Percentiles rank a stretch among this genome's conserved stretches.
These are phyloP conservation scores for Halcyon chelicuti DNA, from an alignment of 2,797 vertebrate genomes.

Conservation along the genomic window DNA sequence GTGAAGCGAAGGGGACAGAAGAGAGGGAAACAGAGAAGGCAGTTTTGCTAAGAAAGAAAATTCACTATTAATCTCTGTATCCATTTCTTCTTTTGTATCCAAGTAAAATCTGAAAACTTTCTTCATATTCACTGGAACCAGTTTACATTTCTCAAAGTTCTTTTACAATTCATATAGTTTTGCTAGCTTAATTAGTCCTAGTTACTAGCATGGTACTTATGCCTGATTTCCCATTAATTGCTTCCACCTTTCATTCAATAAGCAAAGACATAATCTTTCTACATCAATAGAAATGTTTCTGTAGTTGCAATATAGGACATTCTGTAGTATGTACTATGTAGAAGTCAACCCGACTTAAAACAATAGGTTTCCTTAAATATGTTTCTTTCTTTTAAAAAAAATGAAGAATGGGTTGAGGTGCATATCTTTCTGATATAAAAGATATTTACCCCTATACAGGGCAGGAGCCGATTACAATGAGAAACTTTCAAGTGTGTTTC, in stretches of 20 bases:
- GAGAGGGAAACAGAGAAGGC: background rate
- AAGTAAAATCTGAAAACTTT: background rate
- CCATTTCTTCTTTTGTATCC: background rate
- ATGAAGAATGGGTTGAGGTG: background rate
- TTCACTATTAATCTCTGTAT: background rate
- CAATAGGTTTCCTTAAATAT: background rate
- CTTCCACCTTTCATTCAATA: background rate
- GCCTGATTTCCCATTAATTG: background rate
- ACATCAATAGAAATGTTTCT: background rate
- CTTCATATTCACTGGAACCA: background rate
- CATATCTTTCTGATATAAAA: background rate
- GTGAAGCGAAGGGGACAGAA: background rate
- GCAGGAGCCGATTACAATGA: background rate
- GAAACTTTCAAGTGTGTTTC: background rate
- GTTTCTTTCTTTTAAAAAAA: background rate
- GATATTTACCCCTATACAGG: background rate
- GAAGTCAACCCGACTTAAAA: background rate
- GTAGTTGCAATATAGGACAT: background rate
- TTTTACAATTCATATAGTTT: background rate
- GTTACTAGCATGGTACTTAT: background rate
- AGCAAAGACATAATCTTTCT: background rate
- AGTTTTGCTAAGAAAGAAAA: background rate
- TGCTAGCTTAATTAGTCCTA: background rate
- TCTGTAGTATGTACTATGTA: background rate
- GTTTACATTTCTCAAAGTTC: background rate